Conservation (phyloP, 2,797 vertebrate genomes). For the Oceanodroma leucorhoa region DNA sequence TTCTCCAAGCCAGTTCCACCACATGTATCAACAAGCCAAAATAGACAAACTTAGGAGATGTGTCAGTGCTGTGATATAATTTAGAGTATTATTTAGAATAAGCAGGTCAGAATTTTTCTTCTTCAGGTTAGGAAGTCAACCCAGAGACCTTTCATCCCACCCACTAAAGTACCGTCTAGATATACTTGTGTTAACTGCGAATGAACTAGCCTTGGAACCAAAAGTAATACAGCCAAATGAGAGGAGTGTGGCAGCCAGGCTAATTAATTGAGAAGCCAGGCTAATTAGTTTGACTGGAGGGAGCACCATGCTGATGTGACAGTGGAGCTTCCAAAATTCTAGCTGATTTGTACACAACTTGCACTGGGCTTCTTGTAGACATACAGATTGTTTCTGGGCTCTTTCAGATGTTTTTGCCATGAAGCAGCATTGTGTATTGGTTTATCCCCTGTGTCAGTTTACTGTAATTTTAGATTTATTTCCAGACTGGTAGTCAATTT, state of each 20-base stretch:
- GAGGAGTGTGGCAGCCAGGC: neutral
- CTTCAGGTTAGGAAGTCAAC: neutral
- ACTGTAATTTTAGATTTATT: neutral
- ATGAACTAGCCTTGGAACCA: neutral
- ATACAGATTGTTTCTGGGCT: neutral
- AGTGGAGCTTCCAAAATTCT: neutral
- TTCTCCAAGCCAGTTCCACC: neutral
- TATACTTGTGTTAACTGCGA: neutral
- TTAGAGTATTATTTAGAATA: neutral
- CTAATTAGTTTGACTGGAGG: constrained; percentile 22
- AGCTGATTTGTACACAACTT: neutral
- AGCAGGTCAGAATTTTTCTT: neutral
- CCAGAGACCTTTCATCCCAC: neutral
- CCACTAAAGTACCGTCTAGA: neutral
- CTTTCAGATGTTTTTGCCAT: neutral
- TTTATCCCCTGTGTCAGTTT: neutral
- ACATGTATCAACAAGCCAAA: neutral
- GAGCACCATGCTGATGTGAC: neutral
- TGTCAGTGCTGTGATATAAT: neutral
- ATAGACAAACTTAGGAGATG: neutral
- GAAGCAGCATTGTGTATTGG: neutral
- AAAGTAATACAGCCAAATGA: neutral
- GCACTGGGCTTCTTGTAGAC: neutral
- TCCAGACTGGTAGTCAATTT: neutral
- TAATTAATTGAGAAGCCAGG: constrained; percentile 23